Conservation (phyloP, 2,113 vertebrate genomes). For the Rhinoderma darwinii region DNA sequence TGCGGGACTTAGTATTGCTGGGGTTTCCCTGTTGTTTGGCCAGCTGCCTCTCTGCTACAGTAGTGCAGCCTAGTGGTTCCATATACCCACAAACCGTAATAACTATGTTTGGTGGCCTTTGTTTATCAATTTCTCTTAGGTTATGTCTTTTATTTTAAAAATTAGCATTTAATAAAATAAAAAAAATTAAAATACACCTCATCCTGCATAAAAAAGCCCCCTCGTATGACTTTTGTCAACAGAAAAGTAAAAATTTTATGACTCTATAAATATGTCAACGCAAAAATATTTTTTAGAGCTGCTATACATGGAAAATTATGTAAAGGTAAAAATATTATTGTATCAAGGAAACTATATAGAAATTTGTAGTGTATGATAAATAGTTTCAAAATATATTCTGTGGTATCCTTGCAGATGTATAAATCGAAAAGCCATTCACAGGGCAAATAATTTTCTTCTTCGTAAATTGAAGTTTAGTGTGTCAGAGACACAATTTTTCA, state of each 20-base stretch:
- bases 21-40: no score
- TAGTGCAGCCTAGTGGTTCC: no score
- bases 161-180: neutral
- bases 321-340: slow-evolving; percentile 12
- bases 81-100: no score
- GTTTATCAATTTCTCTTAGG: no score
- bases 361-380: neutral
- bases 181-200: neutral
- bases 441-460: slow-evolving; percentile 45
- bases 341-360: slow-evolving; percentile 16
- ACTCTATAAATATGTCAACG: no score
- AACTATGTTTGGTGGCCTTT: no score
- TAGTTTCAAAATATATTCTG: neutral
- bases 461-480: slow-evolving; percentile 36
- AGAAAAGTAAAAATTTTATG: no score
- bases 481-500: slow-evolving; percentile 43
- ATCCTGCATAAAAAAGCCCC: no score
- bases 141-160: no score
- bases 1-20: no score
- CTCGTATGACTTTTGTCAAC: no score
- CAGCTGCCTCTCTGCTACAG: no score
- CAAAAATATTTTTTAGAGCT: neutral
- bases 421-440: slow-evolving; percentile 36
- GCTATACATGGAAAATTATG: neutral
- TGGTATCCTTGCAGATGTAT: slow-evolving; percentile 3